Percentiles rank a stretch among this genome's conserved stretches.
Evolutionary conservation across 2,888 invertebrate species (phyloP).

Genomic region (Scotopteryx bipunctaria): DNA sequence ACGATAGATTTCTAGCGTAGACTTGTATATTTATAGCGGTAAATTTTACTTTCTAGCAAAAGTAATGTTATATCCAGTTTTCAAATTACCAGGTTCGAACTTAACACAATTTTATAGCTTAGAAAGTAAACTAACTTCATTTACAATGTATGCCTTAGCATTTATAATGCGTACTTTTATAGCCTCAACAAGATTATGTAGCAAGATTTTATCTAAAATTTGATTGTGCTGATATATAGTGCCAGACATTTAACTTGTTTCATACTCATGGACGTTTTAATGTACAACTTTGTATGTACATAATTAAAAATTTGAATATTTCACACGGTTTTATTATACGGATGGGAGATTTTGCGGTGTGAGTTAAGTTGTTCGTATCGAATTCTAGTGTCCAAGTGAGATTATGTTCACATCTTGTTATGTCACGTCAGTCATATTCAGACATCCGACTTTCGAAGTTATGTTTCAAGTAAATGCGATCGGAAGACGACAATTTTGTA

Average conservation of each 20-base stretch:
- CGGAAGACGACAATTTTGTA: slow-evolving; percentile 48
- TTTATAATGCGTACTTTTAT: slow-evolving; percentile 19
- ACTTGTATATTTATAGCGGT: slow-evolving; percentile 16
- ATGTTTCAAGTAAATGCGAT: slow-evolving; percentile 44
- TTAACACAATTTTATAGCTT: slow-evolving; percentile 42
- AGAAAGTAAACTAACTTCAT: slow-evolving; percentile 35
- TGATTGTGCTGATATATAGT: slow-evolving; percentile 41
- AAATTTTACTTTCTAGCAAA: slow-evolving; percentile 31
- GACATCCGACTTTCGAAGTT: slow-evolving; percentile 47
- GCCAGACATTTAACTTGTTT: slow-evolving; percentile 42
- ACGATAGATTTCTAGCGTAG: not conserved
- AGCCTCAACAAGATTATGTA: slow-evolving; percentile 24
- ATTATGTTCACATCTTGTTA: slow-evolving; percentile 42
- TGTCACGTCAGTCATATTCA: slow-evolving; percentile 42
- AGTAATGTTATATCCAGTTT: slow-evolving; percentile 35
- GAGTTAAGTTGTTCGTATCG: slow-evolving; percentile 30
- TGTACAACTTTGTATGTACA: slow-evolving; percentile 14
- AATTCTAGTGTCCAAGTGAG: slow-evolving; percentile 27
- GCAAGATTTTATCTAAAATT: slow-evolving; percentile 34
- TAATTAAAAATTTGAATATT: slow-evolving; percentile 31
- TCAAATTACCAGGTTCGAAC: slow-evolving; percentile 30
- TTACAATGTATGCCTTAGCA: not conserved
- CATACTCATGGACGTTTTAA: slow-evolving; percentile 43
- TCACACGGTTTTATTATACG: slow-evolving; percentile 33
- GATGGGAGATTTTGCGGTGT: slow-evolving; percentile 29